Evolutionary conservation across 2,113 vertebrate genomes (phyloP).

Genomic region (Chloropsis hardwickii): DNA sequence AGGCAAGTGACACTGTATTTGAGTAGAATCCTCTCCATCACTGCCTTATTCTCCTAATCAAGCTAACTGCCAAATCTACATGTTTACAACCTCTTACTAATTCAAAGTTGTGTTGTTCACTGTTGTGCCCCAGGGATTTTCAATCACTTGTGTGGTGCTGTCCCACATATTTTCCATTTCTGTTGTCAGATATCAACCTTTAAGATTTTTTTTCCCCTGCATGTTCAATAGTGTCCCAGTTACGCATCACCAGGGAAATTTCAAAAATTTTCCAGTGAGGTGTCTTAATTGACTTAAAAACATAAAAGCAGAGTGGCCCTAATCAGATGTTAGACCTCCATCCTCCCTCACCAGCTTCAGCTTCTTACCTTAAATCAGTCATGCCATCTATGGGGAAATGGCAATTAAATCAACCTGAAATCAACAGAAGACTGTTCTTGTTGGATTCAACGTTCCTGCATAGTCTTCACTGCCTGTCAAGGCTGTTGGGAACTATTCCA

Average conservation of each 20-base stretch:
- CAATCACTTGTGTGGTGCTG: neutral
- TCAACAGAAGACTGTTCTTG: neutral
- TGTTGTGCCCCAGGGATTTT: neutral
- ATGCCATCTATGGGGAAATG: neutral
- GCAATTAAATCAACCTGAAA: neutral
- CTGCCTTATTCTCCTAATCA: neutral
- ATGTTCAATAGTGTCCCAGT: neutral
- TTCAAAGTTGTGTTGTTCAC: neutral
- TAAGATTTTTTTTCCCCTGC: neutral
- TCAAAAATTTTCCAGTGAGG: neutral
- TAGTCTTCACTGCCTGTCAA: neutral
- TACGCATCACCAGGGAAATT: neutral
- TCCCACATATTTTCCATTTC: constrained; percentile 17
- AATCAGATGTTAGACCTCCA: neutral
- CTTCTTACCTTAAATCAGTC: neutral
- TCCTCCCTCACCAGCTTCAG: neutral
- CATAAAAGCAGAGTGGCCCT: neutral
- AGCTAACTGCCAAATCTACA: neutral
- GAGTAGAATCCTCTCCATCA: neutral
- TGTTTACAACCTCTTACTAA: neutral
- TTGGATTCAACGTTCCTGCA: neutral
- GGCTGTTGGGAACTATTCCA: neutral
- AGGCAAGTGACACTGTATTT: neutral
- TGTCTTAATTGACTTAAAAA: constrained; percentile 8
- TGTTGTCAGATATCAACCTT: neutral